Percentiles rank a stretch among this genome's conserved stretches.
Conservation (phyloP, 2,113 vertebrate species). For the Pollachius pollachius region DNA sequence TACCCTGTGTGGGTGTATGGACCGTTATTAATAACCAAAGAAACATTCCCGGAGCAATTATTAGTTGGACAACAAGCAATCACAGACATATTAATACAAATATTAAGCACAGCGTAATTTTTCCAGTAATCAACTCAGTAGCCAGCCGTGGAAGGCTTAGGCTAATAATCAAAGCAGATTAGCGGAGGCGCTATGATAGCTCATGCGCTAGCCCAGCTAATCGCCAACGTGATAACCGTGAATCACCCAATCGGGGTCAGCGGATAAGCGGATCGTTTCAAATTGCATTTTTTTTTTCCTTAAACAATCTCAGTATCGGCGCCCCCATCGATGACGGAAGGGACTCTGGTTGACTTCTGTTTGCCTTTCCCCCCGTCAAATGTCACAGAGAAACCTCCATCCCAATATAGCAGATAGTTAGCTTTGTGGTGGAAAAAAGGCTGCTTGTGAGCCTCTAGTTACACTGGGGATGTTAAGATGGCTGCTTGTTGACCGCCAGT, state of each 20-base stretch:
- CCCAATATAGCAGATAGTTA: neutral
- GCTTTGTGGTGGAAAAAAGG: neutral
- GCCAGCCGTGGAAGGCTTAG: constrained; percentile 61
- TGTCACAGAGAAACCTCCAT: constrained; percentile 12
- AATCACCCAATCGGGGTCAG: constrained; percentile 58
- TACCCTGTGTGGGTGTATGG: neutral
- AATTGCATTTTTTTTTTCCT: constrained; percentile 43
- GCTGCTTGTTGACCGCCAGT: too few relatives aligned
- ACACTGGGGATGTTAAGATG: too few relatives aligned
- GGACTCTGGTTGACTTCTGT: constrained; percentile 35
- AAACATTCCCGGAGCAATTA: constrained; percentile 43
- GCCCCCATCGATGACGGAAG: constrained; percentile 28
- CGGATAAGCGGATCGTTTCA: constrained; percentile 45
- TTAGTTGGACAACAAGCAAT: constrained; percentile 55
- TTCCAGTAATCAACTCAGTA: constrained; percentile 40
- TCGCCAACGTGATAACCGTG: constrained; percentile 61
- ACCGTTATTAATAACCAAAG: neutral
- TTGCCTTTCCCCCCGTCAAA: constrained; percentile 30
- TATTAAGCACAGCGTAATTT: constrained; percentile 48
- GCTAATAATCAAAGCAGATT: constrained; percentile 72
- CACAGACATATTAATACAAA: constrained; percentile 52
- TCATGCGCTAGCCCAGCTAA: constrained; percentile 51
- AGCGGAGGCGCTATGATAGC: constrained; percentile 53
- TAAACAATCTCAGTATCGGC: constrained; percentile 44
- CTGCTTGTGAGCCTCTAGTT: too few relatives aligned